A percentile compares a stretch with the other conserved stretches of the same genome.
Evolutionary conservation across 1,140 invertebrate species (phyloP).

Genomic region (Trissolcus basalis): DNA sequence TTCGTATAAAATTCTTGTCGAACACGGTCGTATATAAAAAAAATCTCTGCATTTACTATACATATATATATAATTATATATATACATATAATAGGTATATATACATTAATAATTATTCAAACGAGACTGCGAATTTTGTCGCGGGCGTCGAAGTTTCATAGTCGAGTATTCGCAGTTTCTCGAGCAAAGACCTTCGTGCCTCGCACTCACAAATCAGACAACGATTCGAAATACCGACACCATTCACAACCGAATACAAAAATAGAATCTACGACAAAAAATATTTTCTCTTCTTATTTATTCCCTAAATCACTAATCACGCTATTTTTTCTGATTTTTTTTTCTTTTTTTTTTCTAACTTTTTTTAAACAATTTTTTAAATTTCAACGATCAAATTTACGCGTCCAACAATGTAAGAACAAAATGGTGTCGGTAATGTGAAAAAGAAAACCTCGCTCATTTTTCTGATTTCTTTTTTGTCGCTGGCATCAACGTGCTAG

Average conservation of each 20-base stretch:
- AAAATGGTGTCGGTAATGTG: not conserved
- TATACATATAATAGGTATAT: not conserved
- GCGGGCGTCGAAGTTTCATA: too few species aligned
- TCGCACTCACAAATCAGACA: too few species aligned
- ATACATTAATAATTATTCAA: not conserved
- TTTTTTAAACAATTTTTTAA: not conserved
- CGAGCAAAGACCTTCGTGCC: too few species aligned
- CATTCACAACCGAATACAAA: constrained; percentile 8
- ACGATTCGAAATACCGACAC: not conserved
- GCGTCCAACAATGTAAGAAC: not conserved
- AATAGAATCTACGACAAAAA: constrained; percentile 1
- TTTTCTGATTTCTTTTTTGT: not conserved
- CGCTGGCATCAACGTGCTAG: not conserved
- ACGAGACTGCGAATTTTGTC: too few species aligned
- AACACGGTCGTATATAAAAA: constrained; percentile 15
- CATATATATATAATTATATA: too few species aligned
- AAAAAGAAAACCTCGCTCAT: not conserved
- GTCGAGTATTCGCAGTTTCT: too few species aligned
- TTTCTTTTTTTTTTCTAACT: not conserved
- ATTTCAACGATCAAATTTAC: not conserved
- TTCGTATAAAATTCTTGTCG: constrained; percentile 19
- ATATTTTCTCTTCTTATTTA: constrained; percentile 3
- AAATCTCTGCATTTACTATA: not conserved
- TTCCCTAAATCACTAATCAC: not conserved
- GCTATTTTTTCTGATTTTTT: not conserved